phyloP scores from a whole-genome alignment of 2,888 invertebrate species.

The Cantharis lateralis region DNA sequence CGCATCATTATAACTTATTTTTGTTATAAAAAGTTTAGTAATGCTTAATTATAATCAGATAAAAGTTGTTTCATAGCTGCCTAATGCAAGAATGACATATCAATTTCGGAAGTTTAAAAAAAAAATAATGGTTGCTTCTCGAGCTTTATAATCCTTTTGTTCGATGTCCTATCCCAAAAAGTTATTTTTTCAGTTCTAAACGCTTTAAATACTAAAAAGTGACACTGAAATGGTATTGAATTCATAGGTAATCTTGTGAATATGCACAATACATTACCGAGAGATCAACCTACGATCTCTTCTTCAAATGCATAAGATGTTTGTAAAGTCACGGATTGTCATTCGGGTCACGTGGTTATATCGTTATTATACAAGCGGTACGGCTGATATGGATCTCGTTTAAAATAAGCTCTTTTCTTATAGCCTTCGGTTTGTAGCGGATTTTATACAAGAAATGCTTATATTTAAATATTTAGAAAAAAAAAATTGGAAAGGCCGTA shows the following conservation, averaged over 20 bases:
- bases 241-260: not conserved
- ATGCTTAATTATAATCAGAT: not conserved
- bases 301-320: slow-evolving; percentile 39
- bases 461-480: slow-evolving; percentile 1
- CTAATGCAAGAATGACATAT: not conserved
- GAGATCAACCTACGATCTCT: slow-evolving; percentile 19
- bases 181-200: not conserved
- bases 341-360: slow-evolving; percentile 47
- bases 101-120: not conserved
- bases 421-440: slow-evolving; percentile 20
- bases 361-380: slow-evolving; percentile 44
- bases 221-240: not conserved
- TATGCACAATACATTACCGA: slow-evolving; percentile 6
- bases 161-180: not conserved
- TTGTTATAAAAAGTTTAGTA: not conserved
- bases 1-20: not conserved
- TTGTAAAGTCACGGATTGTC: slow-evolving; percentile 47
- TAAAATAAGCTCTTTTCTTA: slow-evolving; percentile 26
- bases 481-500: not conserved
- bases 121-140: not conserved
- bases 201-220: not conserved
- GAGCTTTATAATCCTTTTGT: not conserved
- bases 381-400: slow-evolving; percentile 30
- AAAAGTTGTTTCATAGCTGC: not conserved
- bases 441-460: slow-evolving; percentile 17